Conservation (phyloP, 2,888 invertebrate genomes). For the Metellina segmentata region DNA sequence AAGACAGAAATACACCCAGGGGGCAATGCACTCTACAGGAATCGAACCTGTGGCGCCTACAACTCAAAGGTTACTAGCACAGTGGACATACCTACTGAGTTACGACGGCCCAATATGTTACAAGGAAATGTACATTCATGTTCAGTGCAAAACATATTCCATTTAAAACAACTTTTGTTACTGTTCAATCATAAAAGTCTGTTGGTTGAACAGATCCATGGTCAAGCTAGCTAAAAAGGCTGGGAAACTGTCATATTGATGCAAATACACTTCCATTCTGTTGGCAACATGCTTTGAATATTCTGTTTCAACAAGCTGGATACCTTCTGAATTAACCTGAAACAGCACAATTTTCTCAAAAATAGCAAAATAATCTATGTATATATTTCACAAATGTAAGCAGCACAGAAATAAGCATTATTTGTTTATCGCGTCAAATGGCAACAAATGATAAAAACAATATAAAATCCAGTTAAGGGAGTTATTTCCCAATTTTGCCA, state of each 20-base stretch:
- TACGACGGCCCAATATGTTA: not conserved
- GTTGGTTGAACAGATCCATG: slow-evolving; percentile 87
- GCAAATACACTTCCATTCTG: slow-evolving; percentile 89
- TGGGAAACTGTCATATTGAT: slow-evolving; percentile 91
- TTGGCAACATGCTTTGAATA: slow-evolving; percentile 88
- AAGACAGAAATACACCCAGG: too few species aligned
- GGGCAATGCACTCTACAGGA: not conserved
- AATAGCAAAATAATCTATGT: too few species aligned
- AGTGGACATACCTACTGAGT: not conserved
- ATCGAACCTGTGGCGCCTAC: not conserved
- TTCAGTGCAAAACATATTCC: not conserved
- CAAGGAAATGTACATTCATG: not conserved
- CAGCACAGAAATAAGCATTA: too few species aligned
- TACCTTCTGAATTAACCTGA: slow-evolving; percentile 87
- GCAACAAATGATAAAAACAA: too few species aligned
- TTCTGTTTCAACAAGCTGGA: slow-evolving; percentile 91
- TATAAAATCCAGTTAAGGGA: too few species aligned
- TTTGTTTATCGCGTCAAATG: too few species aligned
- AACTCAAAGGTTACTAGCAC: not conserved
- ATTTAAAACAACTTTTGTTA: not conserved
- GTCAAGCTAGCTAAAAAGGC: slow-evolving; percentile 93
- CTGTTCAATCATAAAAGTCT: slow-evolving; percentile 62
- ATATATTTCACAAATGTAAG: too few species aligned
- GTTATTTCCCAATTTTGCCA: too few species aligned
- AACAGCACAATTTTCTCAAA: slow-evolving; percentile 79